Percentiles rank a stretch among this genome's conserved stretches.
phyloP scores from a whole-genome alignment of 2,888 invertebrate species.

The Cylindroiulus punctatus region DNA sequence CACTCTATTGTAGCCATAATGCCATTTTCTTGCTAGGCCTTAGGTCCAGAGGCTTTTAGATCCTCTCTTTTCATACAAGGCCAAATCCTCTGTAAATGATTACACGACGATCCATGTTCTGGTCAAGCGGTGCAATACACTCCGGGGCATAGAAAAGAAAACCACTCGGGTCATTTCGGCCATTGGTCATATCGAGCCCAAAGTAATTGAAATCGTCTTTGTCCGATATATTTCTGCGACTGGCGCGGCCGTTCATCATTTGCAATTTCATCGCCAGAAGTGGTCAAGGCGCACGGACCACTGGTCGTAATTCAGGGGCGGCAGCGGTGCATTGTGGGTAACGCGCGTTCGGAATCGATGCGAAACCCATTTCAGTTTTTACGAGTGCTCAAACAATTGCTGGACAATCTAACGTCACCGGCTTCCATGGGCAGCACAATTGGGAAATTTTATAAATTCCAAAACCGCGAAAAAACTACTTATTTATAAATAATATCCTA shows the following conservation, averaged over 20 bases:
- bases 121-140: background rate
- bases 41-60: no score
- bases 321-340: background rate
- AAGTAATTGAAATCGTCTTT: background rate
- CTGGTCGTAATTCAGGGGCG: background rate
- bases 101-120: background rate
- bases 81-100: background rate
- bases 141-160: background rate
- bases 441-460: no score
- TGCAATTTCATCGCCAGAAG: background rate
- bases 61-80: no score
- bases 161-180: background rate
- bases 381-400: background rate
- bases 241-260: background rate
- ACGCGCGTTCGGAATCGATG: background rate
- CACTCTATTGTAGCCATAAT: no score
- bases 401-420: background rate
- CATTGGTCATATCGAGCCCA: background rate
- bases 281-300: background rate
- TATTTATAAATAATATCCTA: no score
- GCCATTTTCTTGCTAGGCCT: no score
- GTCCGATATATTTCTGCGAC: background rate
- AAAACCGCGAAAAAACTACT: no score
- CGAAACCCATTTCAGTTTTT: background rate
- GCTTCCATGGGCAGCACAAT: no score